Percentiles rank a stretch among this genome's conserved stretches.
phyloP scores from a whole-genome alignment of 2,113 vertebrate genomes.

The Gallinago jamesoni region DNA sequence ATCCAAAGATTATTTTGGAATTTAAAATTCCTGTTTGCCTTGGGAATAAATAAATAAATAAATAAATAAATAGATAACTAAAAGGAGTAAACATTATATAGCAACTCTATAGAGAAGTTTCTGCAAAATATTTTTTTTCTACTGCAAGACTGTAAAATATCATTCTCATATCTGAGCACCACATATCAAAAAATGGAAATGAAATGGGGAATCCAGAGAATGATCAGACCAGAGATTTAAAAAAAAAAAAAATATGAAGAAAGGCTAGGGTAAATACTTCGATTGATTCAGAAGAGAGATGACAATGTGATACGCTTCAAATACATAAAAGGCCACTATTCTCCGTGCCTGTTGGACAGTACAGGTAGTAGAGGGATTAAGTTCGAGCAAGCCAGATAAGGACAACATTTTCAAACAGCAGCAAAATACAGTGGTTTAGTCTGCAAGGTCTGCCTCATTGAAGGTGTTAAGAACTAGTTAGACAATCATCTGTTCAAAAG shows the following conservation, averaged over 20 bases:
- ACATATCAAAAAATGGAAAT: background rate
- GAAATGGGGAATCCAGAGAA: background rate
- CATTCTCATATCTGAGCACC: background rate
- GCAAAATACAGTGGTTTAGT: background rate
- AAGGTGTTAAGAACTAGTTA: background rate
- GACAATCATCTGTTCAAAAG: background rate
- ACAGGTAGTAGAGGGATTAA: conserved; percentile 19
- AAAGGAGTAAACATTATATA: fast-evolving
- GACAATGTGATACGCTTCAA: background rate
- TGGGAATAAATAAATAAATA: background rate
- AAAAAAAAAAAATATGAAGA: background rate
- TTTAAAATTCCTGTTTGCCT: background rate
- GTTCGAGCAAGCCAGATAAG: background rate
- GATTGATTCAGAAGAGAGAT: background rate
- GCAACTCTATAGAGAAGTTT: background rate
- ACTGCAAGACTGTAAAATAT: background rate
- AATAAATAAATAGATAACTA: no score
- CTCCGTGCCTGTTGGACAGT: background rate
- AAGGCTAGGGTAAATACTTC: background rate
- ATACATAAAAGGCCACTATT: background rate
- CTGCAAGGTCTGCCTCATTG: background rate
- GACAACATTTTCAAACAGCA: background rate
- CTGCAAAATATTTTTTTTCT: background rate
- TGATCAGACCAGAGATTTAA: background rate
- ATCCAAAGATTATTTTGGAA: background rate